Base-by-base conservation (phyloP, 2,888 invertebrate species). In the Nudaria mundana region DNA sequence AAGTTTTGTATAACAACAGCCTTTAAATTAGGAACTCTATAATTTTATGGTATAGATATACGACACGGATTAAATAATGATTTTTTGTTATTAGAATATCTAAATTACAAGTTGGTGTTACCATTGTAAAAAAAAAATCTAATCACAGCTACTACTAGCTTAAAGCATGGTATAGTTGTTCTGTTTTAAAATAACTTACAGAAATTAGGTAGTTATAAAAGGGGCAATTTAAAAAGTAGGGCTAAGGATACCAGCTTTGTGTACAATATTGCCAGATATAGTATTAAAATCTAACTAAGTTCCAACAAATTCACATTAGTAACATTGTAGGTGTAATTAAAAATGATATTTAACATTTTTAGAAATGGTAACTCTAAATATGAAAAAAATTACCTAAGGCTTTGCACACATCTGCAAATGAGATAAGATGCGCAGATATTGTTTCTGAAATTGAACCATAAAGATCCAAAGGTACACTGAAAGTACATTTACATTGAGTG, bases 331-430 rank as follows among this genome's bases (percentile, higher is more conserved):
- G n/a, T n/a, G n/a, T n/a, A n/a, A n/a, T n/a, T n/a, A n/a, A n/a
- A n/a, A n/a, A n/a, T n/a, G n/a, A n/a, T 16, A 16, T 11, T 6
- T 11, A 16, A 1, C 7, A 37, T 40, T 38, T 46, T 38, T 28
- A 36, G 29, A 10, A 25, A 26, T 48, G 44, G 48, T 37, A 40
- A 51, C 51, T 54, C 37, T 38, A 41, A 39, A 20, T 29, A 25
- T 23, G n/a, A n/a, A n/a, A n/a, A n/a, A n/a, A n/a, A n/a, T n/a
- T n/a, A n/a, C n/a, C n/a, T n/a, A n/a, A n/a, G n/a, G n/a, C n/a
- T n/a, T n/a, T n/a, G n/a, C n/a, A n/a, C n/a, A 4, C 6, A 16
- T 34, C n/a, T 25, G 6, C 5, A n/a, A 13, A 8, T 14, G 13
- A 5, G 5, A 5, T 1, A 23, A 13, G 13, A n/a, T n/a, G 26